These are phyloP conservation scores for Misgurnus mizolepis DNA, from an alignment of 2,113 vertebrate species.

Conservation along the genomic window DNA sequence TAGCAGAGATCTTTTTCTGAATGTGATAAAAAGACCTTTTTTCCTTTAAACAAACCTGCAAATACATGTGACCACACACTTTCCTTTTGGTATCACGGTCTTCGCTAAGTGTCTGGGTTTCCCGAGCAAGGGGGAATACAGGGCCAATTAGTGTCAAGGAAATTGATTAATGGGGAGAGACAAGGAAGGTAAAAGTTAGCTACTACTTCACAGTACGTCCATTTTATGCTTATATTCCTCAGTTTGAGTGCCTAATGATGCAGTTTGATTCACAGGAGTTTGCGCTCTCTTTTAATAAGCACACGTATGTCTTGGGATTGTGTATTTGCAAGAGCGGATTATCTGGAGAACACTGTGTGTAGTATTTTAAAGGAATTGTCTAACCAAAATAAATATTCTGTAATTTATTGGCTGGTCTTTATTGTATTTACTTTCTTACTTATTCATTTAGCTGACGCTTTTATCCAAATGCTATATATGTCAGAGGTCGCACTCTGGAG, in stretches of 20 bases:
- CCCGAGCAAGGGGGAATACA: slow-evolving; percentile 34
- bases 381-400: not conserved
- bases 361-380: not conserved
- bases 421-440: no score
- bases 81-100: slow-evolving; percentile 2
- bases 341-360: not conserved
- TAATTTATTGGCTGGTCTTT: no score
- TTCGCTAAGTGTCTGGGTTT: slow-evolving; percentile 15
- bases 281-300: not conserved
- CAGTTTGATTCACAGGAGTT: slow-evolving; percentile 20
- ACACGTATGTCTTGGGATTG: no score
- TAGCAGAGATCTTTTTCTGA: slow-evolving; percentile 33
- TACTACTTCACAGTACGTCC: slow-evolving; percentile 45
- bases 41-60: not conserved
- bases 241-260: slow-evolving; percentile 34
- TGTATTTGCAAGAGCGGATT: not conserved
- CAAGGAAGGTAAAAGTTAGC: slow-evolving; percentile 48
- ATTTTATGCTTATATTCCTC: slow-evolving; percentile 50
- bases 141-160: slow-evolving; percentile 51
- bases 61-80: slow-evolving; percentile 48
- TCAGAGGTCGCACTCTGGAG: no score
- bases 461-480: no score
- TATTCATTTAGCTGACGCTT: no score
- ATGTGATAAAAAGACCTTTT: slow-evolving; percentile 1
- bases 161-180: slow-evolving; percentile 55